Evolutionary conservation across 1,140 invertebrate genomes (phyloP).

Genomic region (Ridgeia piscesae): DNA sequence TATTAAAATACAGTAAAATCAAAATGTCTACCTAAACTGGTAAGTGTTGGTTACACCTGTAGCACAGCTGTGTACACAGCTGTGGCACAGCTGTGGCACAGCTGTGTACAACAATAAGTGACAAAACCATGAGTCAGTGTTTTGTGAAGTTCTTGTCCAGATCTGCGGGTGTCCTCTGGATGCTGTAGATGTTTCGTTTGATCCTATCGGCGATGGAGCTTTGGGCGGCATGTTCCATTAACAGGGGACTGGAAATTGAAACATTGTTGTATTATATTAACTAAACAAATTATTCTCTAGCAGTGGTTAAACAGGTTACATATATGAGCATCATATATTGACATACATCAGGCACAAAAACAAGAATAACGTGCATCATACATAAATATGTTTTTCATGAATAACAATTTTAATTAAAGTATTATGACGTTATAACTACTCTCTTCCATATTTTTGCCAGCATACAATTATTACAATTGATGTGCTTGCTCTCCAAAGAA

Average conservation of each 20-base stretch:
- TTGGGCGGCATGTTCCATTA: constrained; percentile 68
- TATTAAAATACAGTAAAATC: background rate
- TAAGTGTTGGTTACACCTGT: background rate
- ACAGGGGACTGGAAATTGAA: constrained; percentile 71
- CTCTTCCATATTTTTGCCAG: too few relatives aligned
- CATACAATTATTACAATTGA: too few relatives aligned
- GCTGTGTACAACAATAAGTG: background rate
- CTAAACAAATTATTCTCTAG: background rate
- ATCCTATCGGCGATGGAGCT: constrained; percentile 75
- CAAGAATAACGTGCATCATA: too few relatives aligned
- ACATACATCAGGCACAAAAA: too few relatives aligned
- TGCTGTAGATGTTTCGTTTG: constrained; percentile 78
- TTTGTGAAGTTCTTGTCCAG: constrained; percentile 63
- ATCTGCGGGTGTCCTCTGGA: constrained; percentile 87
- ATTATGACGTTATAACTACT: too few relatives aligned
- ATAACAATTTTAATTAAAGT: too few relatives aligned
- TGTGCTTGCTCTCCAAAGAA: too few relatives aligned
- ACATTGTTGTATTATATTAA: background rate
- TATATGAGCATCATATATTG: too few relatives aligned
- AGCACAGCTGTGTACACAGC: too few relatives aligned
- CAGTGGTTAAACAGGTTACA: background rate
- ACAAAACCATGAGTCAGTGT: background rate
- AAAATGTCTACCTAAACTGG: background rate
- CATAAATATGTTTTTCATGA: too few relatives aligned
- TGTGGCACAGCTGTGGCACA: background rate